Base-by-base conservation (phyloP, 2,113 vertebrate species). In the Dasyornis broadbenti region DNA sequence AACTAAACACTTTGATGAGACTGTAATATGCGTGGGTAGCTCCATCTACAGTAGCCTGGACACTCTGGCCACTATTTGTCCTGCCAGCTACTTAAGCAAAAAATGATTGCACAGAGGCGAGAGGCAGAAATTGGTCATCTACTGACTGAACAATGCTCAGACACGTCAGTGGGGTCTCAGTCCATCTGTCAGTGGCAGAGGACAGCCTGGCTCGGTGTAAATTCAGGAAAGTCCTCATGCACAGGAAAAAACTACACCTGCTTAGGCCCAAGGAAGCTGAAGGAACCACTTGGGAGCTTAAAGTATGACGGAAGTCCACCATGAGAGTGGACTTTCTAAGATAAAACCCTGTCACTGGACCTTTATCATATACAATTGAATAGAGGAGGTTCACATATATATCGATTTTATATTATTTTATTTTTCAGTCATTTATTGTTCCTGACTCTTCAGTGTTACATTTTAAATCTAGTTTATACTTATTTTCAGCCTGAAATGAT, bases 31-130 rank as follows among this genome's bases (percentile, higher is more conserved):
- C 13, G 21, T 42, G 20, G 8, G 15, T 9, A 47, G 33, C 13
- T 13, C 7, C 1, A 5, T 11, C 71, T 68, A 24, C 31, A 54
- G 19, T 27, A 82, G 9, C 6, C 21, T 27, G 45, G 21, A 52
- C 0, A 3, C 10, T 68, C 39, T 56, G n/a, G 27, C 30, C 6
- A 5, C 17, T 47, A 22, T 39, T 52, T 77, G 33, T 8, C 15
- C 33, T 59, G 18, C 27, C 39, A 86, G 4, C 20, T 37, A 54
- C 16, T 27, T 18, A 64, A 33, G 35, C 11, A 80, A 82, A 64
- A 56, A 52, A 15, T 9, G 3, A n/a, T 71, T 59, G 26, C 0
- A 0, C 9, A 30, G 33, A 68, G 4, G 12, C 0, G 0, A 61
- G n/a, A 88, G 39, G 52, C 26, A 79, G 47, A 70, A 40, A 27